Evolutionary conservation across 2,113 vertebrate species (phyloP), one percentile per base, ranked within the genome.

Genomic region (Cottus gobio): DNA sequence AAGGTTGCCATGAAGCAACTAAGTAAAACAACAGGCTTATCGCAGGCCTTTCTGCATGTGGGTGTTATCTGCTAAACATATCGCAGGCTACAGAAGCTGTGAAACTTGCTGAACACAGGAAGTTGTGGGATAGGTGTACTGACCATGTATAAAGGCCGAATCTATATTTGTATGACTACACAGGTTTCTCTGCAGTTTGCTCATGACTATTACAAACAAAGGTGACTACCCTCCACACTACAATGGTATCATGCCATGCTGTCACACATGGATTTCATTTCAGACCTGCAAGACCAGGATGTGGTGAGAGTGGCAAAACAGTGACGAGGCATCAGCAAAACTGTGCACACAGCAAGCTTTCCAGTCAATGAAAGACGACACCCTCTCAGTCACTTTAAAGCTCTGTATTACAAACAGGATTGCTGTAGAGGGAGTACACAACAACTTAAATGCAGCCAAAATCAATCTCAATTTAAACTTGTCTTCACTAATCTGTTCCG

Each of bases 291-390:
- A 44, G 65, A 83, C 87, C 63, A 89, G 90, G 88, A 92, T 91
- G 90, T 92, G 91, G 88, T 89, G 48, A 84, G 80, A 20, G 36
- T 54, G 84, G 73, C 83, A 85, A 66, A 85, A 74, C 44, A 65
- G 15, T 52, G 18, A 3, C 65, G 84, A 68, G 0, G 52, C 69
- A 88, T 90, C 86, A 90, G 86, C 90, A 87, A 72, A 90, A 67
- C 48, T 18, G 22, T 44, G 15, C 61, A 48, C 52, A 61, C 65
- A 77, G 48, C 10, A 18, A 66, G 80, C 74, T 61, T 71, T 66
- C 39, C 57, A 3, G 52, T 68, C 79, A 58, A 56, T 78, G 70
- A 80, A 78, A 71, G 61, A 65, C 24, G 69, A 71, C 65, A 77
- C 44, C 64, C 65, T 68, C 62, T 79, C 62, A 83, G 62, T 79